phyloP scores from a whole-genome alignment of 2,888 invertebrate species.

The Lochmaea crataegi region DNA sequence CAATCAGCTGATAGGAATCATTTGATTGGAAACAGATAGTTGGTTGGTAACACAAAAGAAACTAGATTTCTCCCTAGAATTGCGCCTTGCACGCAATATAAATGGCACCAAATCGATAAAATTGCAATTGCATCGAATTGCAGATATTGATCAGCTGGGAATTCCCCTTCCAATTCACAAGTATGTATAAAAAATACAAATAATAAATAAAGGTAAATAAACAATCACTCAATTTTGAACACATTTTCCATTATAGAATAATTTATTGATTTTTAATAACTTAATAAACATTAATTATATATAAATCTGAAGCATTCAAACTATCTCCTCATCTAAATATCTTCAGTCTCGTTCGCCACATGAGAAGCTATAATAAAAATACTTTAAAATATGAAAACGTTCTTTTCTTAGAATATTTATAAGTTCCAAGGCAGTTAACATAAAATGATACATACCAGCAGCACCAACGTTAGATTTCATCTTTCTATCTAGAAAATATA shows the following conservation, averaged over 20 bases:
- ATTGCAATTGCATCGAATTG: too few species aligned
- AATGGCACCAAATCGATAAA: too few species aligned
- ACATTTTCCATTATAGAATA: not conserved
- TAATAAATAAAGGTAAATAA: too few species aligned
- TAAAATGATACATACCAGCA: constrained; percentile 41
- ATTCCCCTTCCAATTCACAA: too few species aligned
- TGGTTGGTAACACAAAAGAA: too few species aligned
- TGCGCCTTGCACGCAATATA: too few species aligned
- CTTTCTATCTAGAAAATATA: constrained; percentile 35
- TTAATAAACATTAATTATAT: not conserved
- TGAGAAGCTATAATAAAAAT: constrained; percentile 21
- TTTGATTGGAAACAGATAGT: too few species aligned
- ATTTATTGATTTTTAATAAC: not conserved
- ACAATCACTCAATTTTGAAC: not conserved
- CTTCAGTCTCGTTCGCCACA: constrained; percentile 6
- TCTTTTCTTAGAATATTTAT: constrained; percentile 32
- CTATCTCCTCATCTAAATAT: constrained; percentile 5
- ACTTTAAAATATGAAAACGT: constrained; percentile 28
- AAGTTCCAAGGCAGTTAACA: constrained; percentile 31
- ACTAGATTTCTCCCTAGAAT: too few species aligned
- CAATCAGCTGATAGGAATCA: too few species aligned
- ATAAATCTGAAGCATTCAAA: not conserved
- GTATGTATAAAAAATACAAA: too few species aligned
- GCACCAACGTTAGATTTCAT: constrained; percentile 39
- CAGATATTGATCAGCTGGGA: too few species aligned